Conservation (phyloP, 1,140 invertebrate species). For the Condylostylus longicornis region DNA sequence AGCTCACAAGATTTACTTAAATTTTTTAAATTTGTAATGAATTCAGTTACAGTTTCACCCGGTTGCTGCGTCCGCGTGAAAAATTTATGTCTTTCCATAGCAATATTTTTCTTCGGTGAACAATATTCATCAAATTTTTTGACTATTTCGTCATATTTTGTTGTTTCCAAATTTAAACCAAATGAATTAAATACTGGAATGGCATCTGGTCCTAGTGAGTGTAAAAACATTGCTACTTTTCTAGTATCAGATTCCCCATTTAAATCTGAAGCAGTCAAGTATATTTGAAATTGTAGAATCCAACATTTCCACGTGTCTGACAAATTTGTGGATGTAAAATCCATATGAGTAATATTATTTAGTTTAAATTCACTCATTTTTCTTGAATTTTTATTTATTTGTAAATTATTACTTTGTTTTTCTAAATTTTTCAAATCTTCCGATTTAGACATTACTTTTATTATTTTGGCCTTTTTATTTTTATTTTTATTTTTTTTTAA, state of each 20-base stretch:
- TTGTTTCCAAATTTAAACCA: not conserved
- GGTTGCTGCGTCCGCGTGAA: not conserved
- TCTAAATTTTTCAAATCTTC: not conserved
- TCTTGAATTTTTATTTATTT: not conserved
- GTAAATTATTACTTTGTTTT: not conserved
- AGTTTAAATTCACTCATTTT: not conserved
- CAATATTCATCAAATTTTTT: not conserved
- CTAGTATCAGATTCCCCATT: not conserved
- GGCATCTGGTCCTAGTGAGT: not conserved
- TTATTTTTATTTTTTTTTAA: too few relatives aligned
- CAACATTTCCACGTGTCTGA: not conserved
- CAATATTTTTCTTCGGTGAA: not conserved
- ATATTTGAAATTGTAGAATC: not conserved
- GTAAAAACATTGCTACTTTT: not conserved
- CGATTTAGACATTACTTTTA: not conserved
- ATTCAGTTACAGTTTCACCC: not conserved
- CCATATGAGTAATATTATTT: too few relatives aligned
- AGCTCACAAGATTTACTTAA: too few relatives aligned
- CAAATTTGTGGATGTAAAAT: not conserved
- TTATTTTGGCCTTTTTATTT: not conserved
- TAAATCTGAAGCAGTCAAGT: not conserved
- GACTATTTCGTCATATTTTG: not conserved
- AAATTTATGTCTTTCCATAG: not conserved
- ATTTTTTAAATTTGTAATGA: not conserved
- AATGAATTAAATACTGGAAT: not conserved